Base-by-base conservation (phyloP, 2,888 invertebrate species). In the Caenorhabditis sp. region DNA sequence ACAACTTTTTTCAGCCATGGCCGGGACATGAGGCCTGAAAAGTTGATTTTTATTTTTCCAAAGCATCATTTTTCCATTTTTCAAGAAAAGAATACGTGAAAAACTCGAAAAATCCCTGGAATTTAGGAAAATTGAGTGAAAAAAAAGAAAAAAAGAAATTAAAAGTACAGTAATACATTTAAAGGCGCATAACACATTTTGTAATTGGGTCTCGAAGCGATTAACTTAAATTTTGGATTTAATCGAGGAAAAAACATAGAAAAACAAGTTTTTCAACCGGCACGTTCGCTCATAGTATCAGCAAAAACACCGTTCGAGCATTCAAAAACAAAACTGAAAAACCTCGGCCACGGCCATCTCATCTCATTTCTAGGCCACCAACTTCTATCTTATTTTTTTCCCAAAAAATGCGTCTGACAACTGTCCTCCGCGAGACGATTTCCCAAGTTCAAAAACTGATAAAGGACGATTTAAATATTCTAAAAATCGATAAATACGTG, bases 361-460 rank as follows among this genome's bases (percentile, higher is more conserved):
- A 8, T 32, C 28, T 6, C 15, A 44, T 53, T 53, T 65, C 35
- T 24, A 35, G 47, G 47, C 47, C 47, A 47, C 47, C 37, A 22
- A 32, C 20, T 32, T 56, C n/a, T 28, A 32, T 5, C 6, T 40
- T 40, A 6, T 32, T 47, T 62, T 32, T 64, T 28, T 18, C 15
- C 26, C 15, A 35, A 18, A n/a, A n/a, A 11, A 32, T 51, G 71
- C 62, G 71, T 0, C 22, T 71, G 3, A 24, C 71, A 28, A 15
- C 22, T 32, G 4, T 62, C 1, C 32, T 55, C 1, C 62, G 71
- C 6, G 55, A 56, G 26, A 55, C 71, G 1, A 56, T 71, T 47
- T 55, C 71, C 11, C 64, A 72, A 50, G 64, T 72, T 11, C 72
- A 72, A 37, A 72, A 67, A 40, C 53, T 74, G 8, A 67, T 67